Evolutionary conservation across 2,113 vertebrate genomes (phyloP), one percentile per base, ranked within the genome.

Genomic region (Gasterosteus aculeatus): DNA sequence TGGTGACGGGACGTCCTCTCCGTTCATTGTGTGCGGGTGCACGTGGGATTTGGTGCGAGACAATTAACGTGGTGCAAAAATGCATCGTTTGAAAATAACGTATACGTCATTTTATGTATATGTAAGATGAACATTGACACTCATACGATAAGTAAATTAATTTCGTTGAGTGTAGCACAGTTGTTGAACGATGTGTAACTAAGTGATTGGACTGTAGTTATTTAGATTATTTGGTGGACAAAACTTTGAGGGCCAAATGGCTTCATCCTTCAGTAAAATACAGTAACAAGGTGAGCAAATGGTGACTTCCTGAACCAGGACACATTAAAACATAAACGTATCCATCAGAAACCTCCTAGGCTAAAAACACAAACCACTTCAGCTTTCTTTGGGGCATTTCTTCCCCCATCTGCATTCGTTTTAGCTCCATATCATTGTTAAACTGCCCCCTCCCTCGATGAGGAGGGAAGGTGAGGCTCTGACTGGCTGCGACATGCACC

Each of bases 401-500:
- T 59, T 59, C 0, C 8, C 26, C 19, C 7, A 11, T 10, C 22
- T 10, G 9, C 16, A 9, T 29, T 62, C 1, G 18, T 19, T 35
- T 22, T 38, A 14, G 6, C 53, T 69, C 16, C 3, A 2, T 51
- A 16, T 49, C 1, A 4, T 5, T 59, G 53, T 41, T 22, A 12
- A 7, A 18, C 3, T 2, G 5, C 10, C 11, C 46, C 12, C 22
- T 33, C 56, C 11, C 41, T 65, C 19, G 22, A 53, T 1, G 39
- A 70, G 61, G 47, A 26, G 22, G 22, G 22, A 26, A 26, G 22
- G 22, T 1, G 39, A 70, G 61, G 47, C 46, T 54, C 7, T 49
- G 11, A 12, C 39, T 15, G 26, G 31, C 68, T 59, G 63, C 60
- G 33, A 67, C 65, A 59, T 89, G 91, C 44, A n/a, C 56, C 5